Evolutionary conservation across 2,797 vertebrate genomes (phyloP), one percentile per base, ranked within the genome.

Genomic region (Oceanodroma leucorhoa): DNA sequence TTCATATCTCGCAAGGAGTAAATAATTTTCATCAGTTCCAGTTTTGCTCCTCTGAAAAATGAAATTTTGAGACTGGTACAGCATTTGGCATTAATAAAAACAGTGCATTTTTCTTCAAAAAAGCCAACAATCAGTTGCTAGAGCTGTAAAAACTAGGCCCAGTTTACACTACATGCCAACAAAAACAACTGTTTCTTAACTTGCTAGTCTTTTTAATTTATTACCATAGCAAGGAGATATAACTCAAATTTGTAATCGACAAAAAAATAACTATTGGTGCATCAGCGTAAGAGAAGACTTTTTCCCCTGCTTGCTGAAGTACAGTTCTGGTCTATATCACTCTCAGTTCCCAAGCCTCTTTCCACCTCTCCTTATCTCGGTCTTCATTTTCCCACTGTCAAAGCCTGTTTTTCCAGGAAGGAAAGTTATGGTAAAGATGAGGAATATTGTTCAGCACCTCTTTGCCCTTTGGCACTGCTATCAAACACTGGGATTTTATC

Each of bases 331-430:
- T 98, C 97, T 98, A 51, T 95, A 97, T 99, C 98, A 98, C 82
- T 95, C 97, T 97, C 98, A 97, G 98, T 98, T 98, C 98, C 98
- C 98, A 97, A 98, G 98, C 97, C 97, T 97, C 97, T 97, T 97
- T 98, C 97, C 97, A 98, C 96, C 97, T 98, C 93, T 95, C 97
- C 97, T 97, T 98, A 98, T 99, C 98, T 98, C 93, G 58, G 96
- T 96, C 97, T 73, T 73, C 92, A 94, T 95, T 97, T 95, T 97
- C 95, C 94, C 96, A 93, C 96, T 97, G 92, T 96, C 96, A 97
- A 95, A 96, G 93, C 66, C 93, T 96, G 88, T 95, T 98, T 98
- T 98, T 98, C 97, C 95, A 97, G 90, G 51, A 95, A 96, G 81
- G 82, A 94, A 96, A 96, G 94, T 93, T 93, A 94, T 90, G 91